Base-by-base conservation (phyloP, 2,113 vertebrate genomes). In the Ageneiosus marmoratus region DNA sequence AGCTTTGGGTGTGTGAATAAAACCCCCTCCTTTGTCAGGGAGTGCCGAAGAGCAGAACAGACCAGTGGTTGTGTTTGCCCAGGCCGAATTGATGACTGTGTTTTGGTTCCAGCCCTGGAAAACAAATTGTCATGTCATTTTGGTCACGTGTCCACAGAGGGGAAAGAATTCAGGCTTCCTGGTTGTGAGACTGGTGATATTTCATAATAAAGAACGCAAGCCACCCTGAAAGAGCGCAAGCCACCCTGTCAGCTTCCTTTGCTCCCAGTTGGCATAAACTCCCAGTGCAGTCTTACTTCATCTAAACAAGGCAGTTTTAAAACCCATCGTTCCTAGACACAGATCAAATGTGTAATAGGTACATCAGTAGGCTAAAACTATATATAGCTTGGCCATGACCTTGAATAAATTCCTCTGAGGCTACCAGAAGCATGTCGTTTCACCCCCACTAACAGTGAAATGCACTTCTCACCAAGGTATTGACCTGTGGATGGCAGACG, bases 71-170 rank as follows among this genome's bases (percentile, higher is more conserved):
- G 76, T 62, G 24, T 82, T 88, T 80, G 75, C 67, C 24, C 50
- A 73, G 22, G 48, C 51, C 41, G 62, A 67, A 72, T 63, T 82
- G 82, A 83, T 84, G 86, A 82, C 75, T 46, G 10, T 34, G 72
- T 75, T 72, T 75, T 55, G 80, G 58, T 83, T 84, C 75, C 7
- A 29, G 50, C 56, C 41, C 60, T 81, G 70, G 65, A 84, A 84
- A 83, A 79, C 75, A 78, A 83, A 78, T 78, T 83, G 82, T 58
- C 75, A 60, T 82, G 69, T 82, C 80, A 82, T 75, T 82, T 82
- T 63, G 70, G 80, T 82, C 80, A 76, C 34, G 74, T 48, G 63
- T 70, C 65, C 82, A 79, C 62, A 58, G 82, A 48, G 62, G 75
- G 75, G 82, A 83, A 83, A 72, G 51, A 83, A 79, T 56, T 83